Conservation (phyloP, 2,113 vertebrate genomes). For the Phalacrocorax carbo region DNA sequence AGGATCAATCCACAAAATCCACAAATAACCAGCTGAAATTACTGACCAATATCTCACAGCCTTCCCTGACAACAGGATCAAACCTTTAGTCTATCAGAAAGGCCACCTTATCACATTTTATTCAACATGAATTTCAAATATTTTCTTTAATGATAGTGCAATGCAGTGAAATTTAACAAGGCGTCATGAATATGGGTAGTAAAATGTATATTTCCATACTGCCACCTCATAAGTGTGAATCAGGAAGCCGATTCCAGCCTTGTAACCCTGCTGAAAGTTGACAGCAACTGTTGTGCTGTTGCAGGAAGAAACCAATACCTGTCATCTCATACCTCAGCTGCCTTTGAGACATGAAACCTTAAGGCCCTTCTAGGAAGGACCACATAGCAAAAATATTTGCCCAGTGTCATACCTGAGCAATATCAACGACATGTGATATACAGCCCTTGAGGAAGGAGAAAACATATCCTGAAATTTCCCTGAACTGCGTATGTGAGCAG, state of each 20-base stretch:
- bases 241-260: not conserved
- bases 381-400: not conserved
- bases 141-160: not conserved
- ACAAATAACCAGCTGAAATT: not conserved
- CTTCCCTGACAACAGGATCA: not conserved
- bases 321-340: not conserved
- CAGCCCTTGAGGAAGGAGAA: not conserved
- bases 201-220: accelerated
- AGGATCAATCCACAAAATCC: not conserved
- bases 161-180: not conserved
- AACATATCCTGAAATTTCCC: not conserved
- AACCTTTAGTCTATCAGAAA: not conserved
- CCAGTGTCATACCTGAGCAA: not conserved
- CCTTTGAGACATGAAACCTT: not conserved
- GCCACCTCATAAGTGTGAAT: not conserved
- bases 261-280: not conserved
- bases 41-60: not conserved
- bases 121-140: not conserved
- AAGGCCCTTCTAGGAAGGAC: not conserved
- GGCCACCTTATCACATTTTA: not conserved
- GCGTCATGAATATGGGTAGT: not conserved
- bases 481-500: not conserved
- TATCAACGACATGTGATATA: not conserved
- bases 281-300: not conserved
- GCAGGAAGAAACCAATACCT: not conserved